Evolutionary conservation across 2,113 vertebrate species (phyloP).

Genomic region (Myotis lucifugus): DNA sequence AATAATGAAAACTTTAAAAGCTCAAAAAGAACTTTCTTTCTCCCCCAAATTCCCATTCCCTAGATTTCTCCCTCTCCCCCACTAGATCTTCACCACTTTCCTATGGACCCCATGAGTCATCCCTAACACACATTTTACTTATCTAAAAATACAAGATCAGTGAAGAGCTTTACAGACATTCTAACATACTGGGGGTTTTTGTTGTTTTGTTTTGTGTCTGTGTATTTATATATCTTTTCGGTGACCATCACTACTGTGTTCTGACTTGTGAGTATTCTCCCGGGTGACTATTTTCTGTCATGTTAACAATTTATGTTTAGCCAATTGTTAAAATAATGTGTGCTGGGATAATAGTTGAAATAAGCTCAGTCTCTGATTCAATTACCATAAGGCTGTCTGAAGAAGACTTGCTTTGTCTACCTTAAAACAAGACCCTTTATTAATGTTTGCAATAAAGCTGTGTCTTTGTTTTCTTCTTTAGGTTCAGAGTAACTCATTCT

Average conservation of each 20-base stretch:
- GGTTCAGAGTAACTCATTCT: conserved; percentile 11
- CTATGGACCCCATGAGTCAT: background rate
- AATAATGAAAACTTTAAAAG: conserved; percentile 26
- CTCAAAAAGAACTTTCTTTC: background rate
- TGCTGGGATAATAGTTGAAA: background rate
- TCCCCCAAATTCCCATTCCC: background rate
- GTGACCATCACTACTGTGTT: background rate
- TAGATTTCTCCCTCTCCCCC: background rate
- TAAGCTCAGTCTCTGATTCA: background rate
- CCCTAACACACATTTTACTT: background rate
- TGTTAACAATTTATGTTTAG: background rate
- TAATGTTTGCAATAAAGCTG: background rate
- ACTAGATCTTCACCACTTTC: background rate
- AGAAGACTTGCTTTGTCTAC: background rate
- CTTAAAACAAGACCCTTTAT: conserved; percentile 13
- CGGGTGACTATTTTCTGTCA: background rate
- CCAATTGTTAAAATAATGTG: conserved; percentile 7
- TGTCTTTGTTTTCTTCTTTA: conserved; percentile 43
- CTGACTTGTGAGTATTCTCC: background rate
- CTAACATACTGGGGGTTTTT: background rate
- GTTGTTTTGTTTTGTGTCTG: background rate
- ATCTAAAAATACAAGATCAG: conserved; percentile 8
- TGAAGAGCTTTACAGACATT: background rate
- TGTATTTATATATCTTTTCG: conserved; percentile 15
- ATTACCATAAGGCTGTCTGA: background rate